Conservation (phyloP, 2,888 invertebrate genomes). For the Pristionchus mayeri region DNA sequence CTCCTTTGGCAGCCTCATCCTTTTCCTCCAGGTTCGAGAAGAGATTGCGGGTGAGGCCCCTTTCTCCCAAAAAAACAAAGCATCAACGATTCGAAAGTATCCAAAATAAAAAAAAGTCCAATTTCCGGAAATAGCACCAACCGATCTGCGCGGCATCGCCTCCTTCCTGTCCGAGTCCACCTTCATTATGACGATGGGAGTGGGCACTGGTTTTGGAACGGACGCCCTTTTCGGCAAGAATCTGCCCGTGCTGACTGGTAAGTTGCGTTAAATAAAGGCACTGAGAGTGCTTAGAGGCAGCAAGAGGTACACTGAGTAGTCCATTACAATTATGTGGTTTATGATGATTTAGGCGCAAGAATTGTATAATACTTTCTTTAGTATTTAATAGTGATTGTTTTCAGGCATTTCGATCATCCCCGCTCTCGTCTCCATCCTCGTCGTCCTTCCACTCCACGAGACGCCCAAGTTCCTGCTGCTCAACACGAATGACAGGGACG, state of each 20-base stretch:
- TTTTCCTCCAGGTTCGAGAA: conserved; percentile 66
- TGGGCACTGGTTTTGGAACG: conserved; percentile 68
- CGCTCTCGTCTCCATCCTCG: conserved; percentile 58
- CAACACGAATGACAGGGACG: conserved; percentile 55
- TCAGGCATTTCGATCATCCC: conserved; percentile 59
- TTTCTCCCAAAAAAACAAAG: not conserved
- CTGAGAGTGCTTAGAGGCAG: too few relatives aligned
- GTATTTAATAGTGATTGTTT: not conserved
- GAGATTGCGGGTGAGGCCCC: not conserved
- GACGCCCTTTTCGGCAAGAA: conserved; percentile 53
- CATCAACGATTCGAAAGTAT: too few relatives aligned
- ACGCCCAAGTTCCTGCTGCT: conserved; percentile 65
- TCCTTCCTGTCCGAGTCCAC: conserved; percentile 64
- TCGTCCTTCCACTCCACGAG: conserved; percentile 64
- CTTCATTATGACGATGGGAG: conserved; percentile 57
- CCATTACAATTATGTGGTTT: too few relatives aligned
- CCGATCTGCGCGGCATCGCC: conserved; percentile 59
- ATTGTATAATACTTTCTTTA: too few relatives aligned
- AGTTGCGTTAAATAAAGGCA: too few relatives aligned
- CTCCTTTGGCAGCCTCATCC: conserved; percentile 65
- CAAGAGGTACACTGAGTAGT: too few relatives aligned
- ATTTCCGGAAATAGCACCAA: conserved; percentile 65
- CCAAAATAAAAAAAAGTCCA: not conserved
- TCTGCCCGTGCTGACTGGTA: conserved; percentile 49
- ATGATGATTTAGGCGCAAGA: too few relatives aligned